These are phyloP conservation scores for Eucidaris tribuloides DNA, from an alignment of 35 echinoderm and acorn worm genomes.

Conservation along the genomic window DNA sequence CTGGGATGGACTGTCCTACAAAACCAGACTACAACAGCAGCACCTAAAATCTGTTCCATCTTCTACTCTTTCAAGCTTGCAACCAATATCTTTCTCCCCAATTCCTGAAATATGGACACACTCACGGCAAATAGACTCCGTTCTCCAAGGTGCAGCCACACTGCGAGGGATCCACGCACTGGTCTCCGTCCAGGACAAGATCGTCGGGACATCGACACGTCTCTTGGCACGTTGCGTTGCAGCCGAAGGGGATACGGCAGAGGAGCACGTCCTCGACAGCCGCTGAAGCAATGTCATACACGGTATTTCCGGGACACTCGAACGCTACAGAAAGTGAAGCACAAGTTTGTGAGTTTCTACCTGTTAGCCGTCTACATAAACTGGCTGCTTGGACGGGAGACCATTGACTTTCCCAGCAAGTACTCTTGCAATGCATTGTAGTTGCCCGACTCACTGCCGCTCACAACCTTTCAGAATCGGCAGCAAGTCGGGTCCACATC, in stretches of 20 bases:
- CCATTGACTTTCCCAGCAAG: not conserved
- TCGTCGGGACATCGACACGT: conserved; percentile 63
- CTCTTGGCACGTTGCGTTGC: conserved; percentile 39
- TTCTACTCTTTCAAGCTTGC: no score
- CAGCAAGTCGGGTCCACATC: not conserved
- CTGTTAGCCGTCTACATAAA: no score
- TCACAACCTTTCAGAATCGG: no score
- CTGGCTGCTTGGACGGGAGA: no score
- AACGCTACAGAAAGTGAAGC: conserved; percentile 8
- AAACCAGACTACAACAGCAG: no score
- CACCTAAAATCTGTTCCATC: no score
- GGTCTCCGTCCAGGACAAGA: conserved; percentile 44
- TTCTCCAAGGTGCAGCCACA: conserved; percentile 70
- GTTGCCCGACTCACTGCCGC: no score
- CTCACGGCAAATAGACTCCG: conserved; percentile 59
- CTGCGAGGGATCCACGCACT: conserved; percentile 36
- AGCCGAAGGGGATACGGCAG: conserved; percentile 12
- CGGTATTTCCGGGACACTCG: conserved; percentile 42
- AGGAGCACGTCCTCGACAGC: conserved; percentile 61
- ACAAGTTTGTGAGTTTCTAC: no score
- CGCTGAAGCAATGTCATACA: conserved; percentile 46
- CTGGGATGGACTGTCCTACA: no score
- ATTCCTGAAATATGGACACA: no score
- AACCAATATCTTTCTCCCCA: no score
- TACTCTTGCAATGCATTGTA: not conserved